A percentile compares a stretch with the other conserved stretches of the same genome.
phyloP scores from a whole-genome alignment of 2,797 vertebrate species.

The Petrocephalus schoutedeni region DNA sequence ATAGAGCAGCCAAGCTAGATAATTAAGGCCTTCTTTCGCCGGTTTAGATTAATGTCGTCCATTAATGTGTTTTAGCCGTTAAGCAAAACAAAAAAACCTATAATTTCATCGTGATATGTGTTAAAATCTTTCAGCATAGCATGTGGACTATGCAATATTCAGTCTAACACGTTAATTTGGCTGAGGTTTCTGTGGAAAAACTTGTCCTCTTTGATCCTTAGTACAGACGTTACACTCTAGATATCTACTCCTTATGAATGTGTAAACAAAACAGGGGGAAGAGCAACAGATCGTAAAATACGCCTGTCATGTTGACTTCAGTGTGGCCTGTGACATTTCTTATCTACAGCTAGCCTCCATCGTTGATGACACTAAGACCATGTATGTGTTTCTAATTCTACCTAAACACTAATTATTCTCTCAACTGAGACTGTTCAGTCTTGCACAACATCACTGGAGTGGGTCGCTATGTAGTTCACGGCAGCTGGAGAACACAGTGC shows the following conservation, averaged over 20 bases:
- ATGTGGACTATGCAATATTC: not conserved
- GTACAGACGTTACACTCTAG: not conserved
- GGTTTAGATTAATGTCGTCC: not conserved
- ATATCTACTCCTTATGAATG: not conserved
- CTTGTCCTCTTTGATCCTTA: not conserved
- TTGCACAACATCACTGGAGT: not conserved
- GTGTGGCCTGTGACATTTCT: not conserved
- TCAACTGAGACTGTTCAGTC: not conserved
- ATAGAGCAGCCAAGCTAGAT: not conserved
- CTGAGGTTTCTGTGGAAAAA: not conserved
- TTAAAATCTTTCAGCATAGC: not conserved
- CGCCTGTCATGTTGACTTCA: not conserved
- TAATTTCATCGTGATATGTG: not conserved
- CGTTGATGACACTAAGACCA: not conserved
- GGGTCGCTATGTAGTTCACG: not conserved
- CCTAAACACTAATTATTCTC: not conserved
- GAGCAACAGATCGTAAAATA: not conserved
- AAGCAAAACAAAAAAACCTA: not conserved
- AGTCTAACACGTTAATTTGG: not conserved
- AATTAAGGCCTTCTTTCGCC: not conserved
- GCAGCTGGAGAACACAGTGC: not conserved
- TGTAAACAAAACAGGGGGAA: not conserved
- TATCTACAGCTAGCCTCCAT: not conserved
- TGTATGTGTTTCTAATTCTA: not conserved
- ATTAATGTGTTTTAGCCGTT: not conserved